Conservation (phyloP, 2,888 invertebrate genomes). For the Lagria hirta region DNA sequence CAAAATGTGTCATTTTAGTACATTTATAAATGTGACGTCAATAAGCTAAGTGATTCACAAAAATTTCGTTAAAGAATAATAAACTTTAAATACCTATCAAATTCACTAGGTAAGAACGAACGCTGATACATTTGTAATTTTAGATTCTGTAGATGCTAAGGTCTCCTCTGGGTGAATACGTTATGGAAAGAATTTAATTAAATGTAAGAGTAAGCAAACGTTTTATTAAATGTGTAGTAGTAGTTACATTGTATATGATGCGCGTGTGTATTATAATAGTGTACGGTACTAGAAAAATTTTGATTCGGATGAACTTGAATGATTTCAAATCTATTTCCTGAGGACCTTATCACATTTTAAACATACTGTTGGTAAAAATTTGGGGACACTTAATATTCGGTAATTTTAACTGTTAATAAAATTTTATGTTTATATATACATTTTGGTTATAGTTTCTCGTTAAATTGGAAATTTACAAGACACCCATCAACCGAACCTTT, state of each 20-base stretch:
- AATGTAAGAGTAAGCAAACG: too few relatives aligned
- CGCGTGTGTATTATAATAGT: slow-evolving; percentile 12
- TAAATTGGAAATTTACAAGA: slow-evolving; percentile 21
- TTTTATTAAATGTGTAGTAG: slow-evolving; percentile 2
- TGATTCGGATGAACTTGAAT: slow-evolving; percentile 47
- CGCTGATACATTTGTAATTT: too few relatives aligned
- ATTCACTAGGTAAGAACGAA: too few relatives aligned
- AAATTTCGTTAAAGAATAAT: too few relatives aligned
- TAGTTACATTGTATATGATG: slow-evolving; percentile 8
- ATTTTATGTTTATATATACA: slow-evolving; percentile 30
- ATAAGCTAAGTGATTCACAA: too few relatives aligned
- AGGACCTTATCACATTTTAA: slow-evolving; percentile 55
- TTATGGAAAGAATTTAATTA: too few relatives aligned
- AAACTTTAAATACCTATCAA: too few relatives aligned
- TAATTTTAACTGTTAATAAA: slow-evolving; percentile 21
- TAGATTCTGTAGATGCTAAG: too few relatives aligned
- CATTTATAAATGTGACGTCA: too few relatives aligned
- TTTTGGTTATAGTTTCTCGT: slow-evolving; percentile 25
- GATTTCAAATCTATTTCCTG: slow-evolving; percentile 52
- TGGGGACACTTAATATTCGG: slow-evolving; percentile 23
- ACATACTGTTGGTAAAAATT: slow-evolving; percentile 35
- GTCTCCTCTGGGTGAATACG: too few relatives aligned
- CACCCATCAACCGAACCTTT: slow-evolving; percentile 17
- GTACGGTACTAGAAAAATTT: slow-evolving; percentile 40
- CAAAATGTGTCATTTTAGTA: too few relatives aligned